Evolutionary conservation across 2,888 invertebrate species (phyloP).

Genomic region (Drosophila paucipuncta): DNA sequence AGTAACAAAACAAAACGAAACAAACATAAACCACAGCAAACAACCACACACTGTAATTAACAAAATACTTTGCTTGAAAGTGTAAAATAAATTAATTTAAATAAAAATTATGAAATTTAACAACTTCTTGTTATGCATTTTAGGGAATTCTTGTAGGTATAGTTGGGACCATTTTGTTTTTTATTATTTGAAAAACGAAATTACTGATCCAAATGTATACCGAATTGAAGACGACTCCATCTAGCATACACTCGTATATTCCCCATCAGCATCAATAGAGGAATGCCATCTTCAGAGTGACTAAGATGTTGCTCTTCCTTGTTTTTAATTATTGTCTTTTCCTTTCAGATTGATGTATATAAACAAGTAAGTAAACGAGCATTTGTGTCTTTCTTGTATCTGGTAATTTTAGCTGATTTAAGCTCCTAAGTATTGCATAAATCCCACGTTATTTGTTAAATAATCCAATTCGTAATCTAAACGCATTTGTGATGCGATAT

Average conservation of each 20-base stretch:
- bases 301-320: background rate
- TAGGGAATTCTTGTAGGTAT: background rate
- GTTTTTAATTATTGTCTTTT: background rate
- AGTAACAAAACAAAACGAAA: conserved; percentile 44
- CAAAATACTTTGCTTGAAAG: conserved; percentile 71
- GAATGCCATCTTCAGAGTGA: background rate
- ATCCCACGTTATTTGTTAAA: background rate
- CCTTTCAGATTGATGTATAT: background rate
- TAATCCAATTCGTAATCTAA: background rate
- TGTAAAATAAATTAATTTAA: conserved; percentile 78
- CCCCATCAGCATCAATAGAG: background rate
- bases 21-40: conserved; percentile 44
- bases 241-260: background rate
- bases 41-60: conserved; percentile 71
- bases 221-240: background rate
- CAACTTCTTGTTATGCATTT: conserved; percentile 3
- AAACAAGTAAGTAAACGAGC: background rate
- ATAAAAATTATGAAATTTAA: conserved; percentile 72
- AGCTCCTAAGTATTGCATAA: background rate
- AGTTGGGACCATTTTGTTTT: background rate
- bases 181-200: background rate
- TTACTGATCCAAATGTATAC: background rate
- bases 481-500: background rate
- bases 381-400: background rate
- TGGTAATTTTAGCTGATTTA: background rate